Percentiles rank a stretch among this genome's conserved stretches.
phyloP scores from a whole-genome alignment of 2,888 invertebrate genomes.

The Xanthia icteritia region DNA sequence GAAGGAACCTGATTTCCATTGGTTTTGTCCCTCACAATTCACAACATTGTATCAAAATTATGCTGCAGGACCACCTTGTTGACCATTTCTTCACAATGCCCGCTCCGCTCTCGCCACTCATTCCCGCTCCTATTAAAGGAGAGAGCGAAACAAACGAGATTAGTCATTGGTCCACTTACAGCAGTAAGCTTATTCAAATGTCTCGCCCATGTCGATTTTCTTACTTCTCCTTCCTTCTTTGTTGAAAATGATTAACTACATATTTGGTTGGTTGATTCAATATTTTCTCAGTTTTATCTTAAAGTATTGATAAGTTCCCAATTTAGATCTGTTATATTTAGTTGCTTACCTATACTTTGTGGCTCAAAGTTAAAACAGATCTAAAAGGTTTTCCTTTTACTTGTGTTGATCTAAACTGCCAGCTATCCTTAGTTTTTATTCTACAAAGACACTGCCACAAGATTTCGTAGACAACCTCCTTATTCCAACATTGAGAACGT shows the following conservation, averaged over 20 bases:
- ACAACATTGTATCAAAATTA: neutral
- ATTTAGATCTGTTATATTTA: too few relatives aligned
- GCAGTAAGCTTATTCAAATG: constrained; percentile 3
- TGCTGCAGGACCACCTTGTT: neutral
- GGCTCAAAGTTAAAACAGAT: neutral
- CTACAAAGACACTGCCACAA: constrained; percentile 1
- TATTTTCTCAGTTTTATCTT: neutral
- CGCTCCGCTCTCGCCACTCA: neutral
- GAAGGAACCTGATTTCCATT: neutral
- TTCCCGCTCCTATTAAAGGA: neutral
- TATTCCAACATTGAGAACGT: constrained; percentile 22
- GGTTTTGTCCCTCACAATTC: neutral
- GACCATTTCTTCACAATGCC: neutral
- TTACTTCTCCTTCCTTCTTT: neutral
- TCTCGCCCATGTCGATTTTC: neutral
- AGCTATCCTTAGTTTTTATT: neutral
- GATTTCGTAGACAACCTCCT: neutral
- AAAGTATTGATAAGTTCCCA: neutral
- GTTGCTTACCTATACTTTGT: neutral
- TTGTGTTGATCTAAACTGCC: constrained; percentile 8
- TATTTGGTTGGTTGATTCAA: neutral
- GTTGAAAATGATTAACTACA: too few relatives aligned
- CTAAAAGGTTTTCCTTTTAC: constrained; percentile 1
- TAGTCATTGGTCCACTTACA: neutral
- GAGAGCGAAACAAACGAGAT: neutral